Evolutionary conservation across 2,888 invertebrate genomes (phyloP).

Genomic region (Notocelia uddmanniana): DNA sequence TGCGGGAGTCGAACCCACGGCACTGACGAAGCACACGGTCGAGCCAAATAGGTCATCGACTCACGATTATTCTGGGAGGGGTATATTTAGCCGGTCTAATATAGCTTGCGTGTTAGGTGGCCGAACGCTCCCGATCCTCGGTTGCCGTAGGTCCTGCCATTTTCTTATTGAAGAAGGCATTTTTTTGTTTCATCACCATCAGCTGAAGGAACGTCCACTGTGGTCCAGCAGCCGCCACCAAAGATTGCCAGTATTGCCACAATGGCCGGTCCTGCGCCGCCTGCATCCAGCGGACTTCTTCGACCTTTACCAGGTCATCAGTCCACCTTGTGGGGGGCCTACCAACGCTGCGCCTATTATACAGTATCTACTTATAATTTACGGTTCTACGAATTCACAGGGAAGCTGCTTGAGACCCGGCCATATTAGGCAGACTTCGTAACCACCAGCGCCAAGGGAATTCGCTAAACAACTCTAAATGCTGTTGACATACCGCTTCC

Average conservation of each 20-base stretch:
- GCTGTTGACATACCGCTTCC: not conserved
- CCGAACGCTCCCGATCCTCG: not conserved
- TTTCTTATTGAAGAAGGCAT: not conserved
- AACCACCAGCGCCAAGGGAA: not conserved
- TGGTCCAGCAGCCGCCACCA: too few relatives aligned
- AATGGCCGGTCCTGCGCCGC: too few relatives aligned
- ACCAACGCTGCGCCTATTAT: too few relatives aligned
- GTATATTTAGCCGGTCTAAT: constrained; percentile 15
- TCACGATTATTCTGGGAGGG: constrained; percentile 29
- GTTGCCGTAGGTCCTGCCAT: not conserved
- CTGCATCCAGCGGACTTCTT: too few relatives aligned
- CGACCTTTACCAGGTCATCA: too few relatives aligned
- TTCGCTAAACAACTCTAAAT: constrained; percentile 7
- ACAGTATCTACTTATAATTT: too few relatives aligned
- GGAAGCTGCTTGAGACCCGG: not conserved
- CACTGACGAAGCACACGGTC: not conserved
- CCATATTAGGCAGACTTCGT: not conserved
- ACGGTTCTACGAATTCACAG: too few relatives aligned
- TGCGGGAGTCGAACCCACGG: constrained; percentile 22
- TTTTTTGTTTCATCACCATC: too few relatives aligned
- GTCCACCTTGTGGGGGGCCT: too few relatives aligned
- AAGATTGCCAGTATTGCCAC: too few relatives aligned
- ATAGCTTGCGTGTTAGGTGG: constrained; percentile 3
- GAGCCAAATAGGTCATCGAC: constrained; percentile 40
- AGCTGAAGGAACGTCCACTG: too few relatives aligned